These are phyloP conservation scores for Sciaenops ocellatus DNA, from an alignment of 2,797 vertebrate species.

Conservation along the genomic window DNA sequence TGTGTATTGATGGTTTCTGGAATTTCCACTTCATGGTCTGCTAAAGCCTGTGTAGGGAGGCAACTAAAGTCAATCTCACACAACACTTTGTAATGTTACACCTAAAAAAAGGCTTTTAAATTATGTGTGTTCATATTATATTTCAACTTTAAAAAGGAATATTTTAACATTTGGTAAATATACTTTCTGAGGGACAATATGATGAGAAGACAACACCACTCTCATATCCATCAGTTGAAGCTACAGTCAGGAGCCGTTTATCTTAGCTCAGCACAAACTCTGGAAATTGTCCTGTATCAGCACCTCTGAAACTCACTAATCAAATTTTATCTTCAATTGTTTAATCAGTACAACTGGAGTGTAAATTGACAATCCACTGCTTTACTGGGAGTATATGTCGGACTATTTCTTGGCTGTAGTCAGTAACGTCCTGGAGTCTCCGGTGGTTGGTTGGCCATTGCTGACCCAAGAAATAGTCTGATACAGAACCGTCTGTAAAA, in stretches of 20 bases:
- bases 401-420: not conserved
- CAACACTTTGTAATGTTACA: constrained; percentile 7
- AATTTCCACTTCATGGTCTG: constrained; percentile 93
- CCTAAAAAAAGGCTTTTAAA: not conserved
- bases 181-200: not conserved
- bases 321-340: not conserved
- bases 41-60: constrained; percentile 83
- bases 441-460: not conserved
- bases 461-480: too few species aligned
- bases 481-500: too few species aligned
- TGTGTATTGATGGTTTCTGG: constrained; percentile 93
- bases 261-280: not conserved
- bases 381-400: not conserved
- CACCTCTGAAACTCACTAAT: not conserved
- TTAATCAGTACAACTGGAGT: not conserved
- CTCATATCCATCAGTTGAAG: not conserved
- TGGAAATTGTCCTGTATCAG: not conserved
- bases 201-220: not conserved
- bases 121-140: not conserved
- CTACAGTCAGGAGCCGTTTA: not conserved
- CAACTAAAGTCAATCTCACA: constrained; percentile 11
- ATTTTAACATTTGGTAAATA: not conserved
- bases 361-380: not conserved
- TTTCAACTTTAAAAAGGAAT: not conserved
- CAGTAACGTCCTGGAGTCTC: not conserved